Evolutionary conservation across 2,797 vertebrate genomes (phyloP), one percentile per base, ranked within the genome.

Genomic region (Darevskia nairensis): DNA sequence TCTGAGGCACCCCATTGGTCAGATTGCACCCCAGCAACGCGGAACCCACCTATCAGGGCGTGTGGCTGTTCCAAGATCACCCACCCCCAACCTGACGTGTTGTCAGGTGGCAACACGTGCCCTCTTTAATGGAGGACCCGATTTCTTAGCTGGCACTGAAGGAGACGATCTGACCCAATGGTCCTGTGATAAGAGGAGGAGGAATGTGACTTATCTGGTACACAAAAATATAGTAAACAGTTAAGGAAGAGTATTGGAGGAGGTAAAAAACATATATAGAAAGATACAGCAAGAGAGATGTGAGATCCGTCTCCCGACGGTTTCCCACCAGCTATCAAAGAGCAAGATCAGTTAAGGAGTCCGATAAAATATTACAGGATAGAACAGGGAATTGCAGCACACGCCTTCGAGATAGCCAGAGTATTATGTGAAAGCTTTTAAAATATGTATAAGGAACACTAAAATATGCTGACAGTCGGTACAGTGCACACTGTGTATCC

Each of bases 391-490:
- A 89, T 86, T 91, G 84, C 90, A 92, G 27, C 32, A 91, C 82
- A 74, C 75, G 93, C 89, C 80, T 91, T 92, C 90, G 90, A 90
- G 90, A 90, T 41, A 92, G 55, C 79, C 41, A 13, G 93, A 93
- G 81, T 90, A 88, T 82, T 90, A n/a, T 85, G 81, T 86, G 88
- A 92, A 95, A 88, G 32, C 90, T 88, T 91, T 92, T 92, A 91
- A 93, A 95, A 93, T 93, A 91, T 90, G 78, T 90, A 92, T 93
- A 88, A 94, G 87, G 86, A 92, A 83, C 23, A 94, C 41, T 87
- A 91, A 94, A 94, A 94, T 92, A 93, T 91, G 89, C 91, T 94
- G 93, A 91, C 89, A 90, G 64, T 19, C 88, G 90, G 82, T 91
- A 86, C 88, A 92, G 90, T 92, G 64, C 84, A 87, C 46, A 85